A percentile compares a stretch with the other conserved stretches of the same genome.
phyloP scores from a whole-genome alignment of 2,888 invertebrate genomes.

The Dryocosmus kuriphilus region DNA sequence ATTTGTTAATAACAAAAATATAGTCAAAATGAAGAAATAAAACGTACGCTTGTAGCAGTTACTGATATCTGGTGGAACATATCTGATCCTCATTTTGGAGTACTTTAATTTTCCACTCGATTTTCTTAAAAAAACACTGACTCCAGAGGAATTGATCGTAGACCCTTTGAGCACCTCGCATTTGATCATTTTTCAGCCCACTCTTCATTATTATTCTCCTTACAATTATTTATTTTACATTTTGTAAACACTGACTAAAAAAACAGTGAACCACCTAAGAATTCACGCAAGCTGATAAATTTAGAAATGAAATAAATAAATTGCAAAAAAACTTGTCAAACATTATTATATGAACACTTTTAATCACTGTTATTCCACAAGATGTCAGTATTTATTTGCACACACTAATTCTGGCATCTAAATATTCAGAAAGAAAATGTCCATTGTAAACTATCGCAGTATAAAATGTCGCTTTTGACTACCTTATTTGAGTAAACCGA shows the following conservation, averaged over 20 bases:
- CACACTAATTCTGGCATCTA: background rate
- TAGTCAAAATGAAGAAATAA: background rate
- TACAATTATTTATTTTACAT: constrained; percentile 6
- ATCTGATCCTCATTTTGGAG: constrained; percentile 70
- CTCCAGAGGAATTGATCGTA: constrained; percentile 28
- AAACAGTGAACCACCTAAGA: background rate
- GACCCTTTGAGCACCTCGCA: constrained; percentile 28
- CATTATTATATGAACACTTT: no score
- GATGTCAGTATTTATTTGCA: background rate
- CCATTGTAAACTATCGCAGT: background rate
- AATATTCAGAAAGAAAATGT: background rate
- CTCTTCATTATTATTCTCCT: constrained; percentile 19
- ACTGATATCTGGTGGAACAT: constrained; percentile 67
- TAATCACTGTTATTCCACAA: background rate
- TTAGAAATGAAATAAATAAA: no score
- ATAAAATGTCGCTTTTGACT: background rate
- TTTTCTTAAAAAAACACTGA: constrained; percentile 32
- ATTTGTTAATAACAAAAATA: background rate
- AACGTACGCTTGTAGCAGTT: constrained; percentile 68
- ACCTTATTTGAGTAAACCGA: background rate
- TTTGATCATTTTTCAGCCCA: constrained; percentile 33
- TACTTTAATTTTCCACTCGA: constrained; percentile 42
- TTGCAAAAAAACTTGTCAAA: no score
- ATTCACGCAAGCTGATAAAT: no score
- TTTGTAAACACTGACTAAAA: background rate